Evolutionary conservation across 2,888 invertebrate species (phyloP), one percentile per base, ranked within the genome.

Genomic region (Zelleria hepariella): DNA sequence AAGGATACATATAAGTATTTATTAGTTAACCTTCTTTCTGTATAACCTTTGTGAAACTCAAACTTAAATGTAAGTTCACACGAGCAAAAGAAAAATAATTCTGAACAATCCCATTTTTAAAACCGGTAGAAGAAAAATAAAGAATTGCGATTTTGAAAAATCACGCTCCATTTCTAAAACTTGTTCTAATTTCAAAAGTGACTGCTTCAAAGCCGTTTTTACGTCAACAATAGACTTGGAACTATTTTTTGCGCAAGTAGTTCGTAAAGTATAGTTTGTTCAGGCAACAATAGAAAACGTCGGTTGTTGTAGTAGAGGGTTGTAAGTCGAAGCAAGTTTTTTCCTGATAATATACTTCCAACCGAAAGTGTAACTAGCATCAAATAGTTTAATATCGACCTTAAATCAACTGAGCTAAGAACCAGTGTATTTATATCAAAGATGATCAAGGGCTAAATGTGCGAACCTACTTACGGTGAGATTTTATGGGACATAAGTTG

Each of bases 231-330:
- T 79, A 67, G 71, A 63, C 8, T 27, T 65, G 63, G 64, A 69
- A 68, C 67, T 74, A 70, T 63, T 67, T 67, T 71, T 82, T 85
- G 78, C 66, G 80, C 81, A 65, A 75, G 70, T 72, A 70, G 74
- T n/a, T 32, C 7, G 53, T 69, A 68, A 68, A 71, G 71, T 42
- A 42, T 42, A 42, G 73, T 69, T 73, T 65, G 73, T 68, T 67
- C 62, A 54, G 66, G 65, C 68, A 65, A 69, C 71, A 71, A 73
- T 71, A 68, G n/a, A 4, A 70, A 70, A 69, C 71, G 74, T 72
- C 71, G 69, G 61, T 47, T n/a, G 7, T 47, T 47, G 24, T 57
- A 15, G 5, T 18, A 54, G 20, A 32, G 55, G 55, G 55, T 42
- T 21, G 27, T 18, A 55, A 18, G 27, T 27, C 26, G 27, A 32